Base-by-base conservation (phyloP, 2,797 vertebrate genomes). In the Tachyglossus aculeatus region DNA sequence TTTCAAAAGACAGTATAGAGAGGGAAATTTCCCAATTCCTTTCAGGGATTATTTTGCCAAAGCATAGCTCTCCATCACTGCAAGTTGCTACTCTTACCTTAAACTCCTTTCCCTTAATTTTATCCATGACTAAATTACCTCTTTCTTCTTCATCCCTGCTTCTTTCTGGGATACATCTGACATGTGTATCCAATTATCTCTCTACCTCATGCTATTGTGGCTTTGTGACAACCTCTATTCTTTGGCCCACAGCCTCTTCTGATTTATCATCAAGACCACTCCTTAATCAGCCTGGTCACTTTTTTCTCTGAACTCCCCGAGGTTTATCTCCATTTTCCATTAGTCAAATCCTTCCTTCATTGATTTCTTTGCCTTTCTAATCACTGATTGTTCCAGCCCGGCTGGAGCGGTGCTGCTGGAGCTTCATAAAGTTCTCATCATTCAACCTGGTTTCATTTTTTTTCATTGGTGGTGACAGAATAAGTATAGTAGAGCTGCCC, bases 361-460 rank as follows among this genome's bases (percentile, higher is more conserved):
- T 24, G 27, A 43, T 51, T 27, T 52, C 44, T 66, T 57, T 53
- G 33, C 38, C 48, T 52, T 69, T 66, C 33, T 50, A 69, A 65
- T 18, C 24, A 19, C 15, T 29, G 41, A 43, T 53, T 32, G 37
- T 41, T 58, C 25, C 27, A 36, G 15, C 14, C 25, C 18, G 55
- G 39, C 13, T 77, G 18, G 18, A 1, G 11, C 45, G 37, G 7
- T 27, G 25, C 48, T 48, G 4, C 24, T 9, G n/a, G n/a, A n/a
- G n/a, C 21, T 41, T 15, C 31, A n/a, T 22, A 51, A 61, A 32
- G 4, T 32, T 58, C 43, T 8, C 8, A 44, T 52, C 36, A 16
- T 51, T 6, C 24, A 2, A 0, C n/a, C 51, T 64, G 15, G 11
- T 10, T 19, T 31, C 27, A 48, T 62, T n/a, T n/a, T n/a, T n/a